Base-by-base conservation (phyloP, 2,113 vertebrate species). In the Malurus melanocephalus region DNA sequence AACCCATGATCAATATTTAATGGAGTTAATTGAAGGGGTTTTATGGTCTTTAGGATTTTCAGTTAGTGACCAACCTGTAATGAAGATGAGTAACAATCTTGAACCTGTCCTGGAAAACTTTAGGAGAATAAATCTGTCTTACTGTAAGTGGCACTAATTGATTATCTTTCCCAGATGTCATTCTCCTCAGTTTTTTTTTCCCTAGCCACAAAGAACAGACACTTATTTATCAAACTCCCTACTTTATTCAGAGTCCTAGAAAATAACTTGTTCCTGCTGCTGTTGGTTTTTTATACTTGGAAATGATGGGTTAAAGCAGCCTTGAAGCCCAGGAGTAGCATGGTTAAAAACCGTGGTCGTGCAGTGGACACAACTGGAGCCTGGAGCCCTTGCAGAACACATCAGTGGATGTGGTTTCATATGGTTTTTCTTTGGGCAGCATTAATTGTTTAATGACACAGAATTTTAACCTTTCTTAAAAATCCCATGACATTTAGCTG, bases 401-500 rank as follows among this genome's bases (percentile, higher is more conserved):
- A 72, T 59, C 60, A 71, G 71, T 95, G 74, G 72, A 83, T 94
- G 85, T 88, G 85, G 83, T 45, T 95, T 95, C 61, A 23, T 72
- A 38, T 83, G 5, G 0, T 89, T 93, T 95, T 84, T 77, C 85
- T 90, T 94, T 84, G 94, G 87, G 55, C 87, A 80, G 85, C 89
- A 43, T 93, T 91, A 89, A 89, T 93, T 86, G 68, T 94, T 92
- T 85, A 94, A 88, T 91, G 24, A 60, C 61, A 77, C 66, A 80
- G 62, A 94, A 88, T 93, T 97, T 95, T 97, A 97, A 96, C 94
- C 93, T 97, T 97, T 97, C 65, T 77, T 94, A 83, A 94, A 93
- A 96, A 97, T 97, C 97, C 89, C 97, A 97, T 98, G 98, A 98
- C 96, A 94, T 95, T 96, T 96, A 94, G 92, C 92, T 95, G 77